These are phyloP conservation scores for Gymnothorax reevesii DNA, from an alignment of 2,797 vertebrate genomes.

Conservation along the genomic window DNA sequence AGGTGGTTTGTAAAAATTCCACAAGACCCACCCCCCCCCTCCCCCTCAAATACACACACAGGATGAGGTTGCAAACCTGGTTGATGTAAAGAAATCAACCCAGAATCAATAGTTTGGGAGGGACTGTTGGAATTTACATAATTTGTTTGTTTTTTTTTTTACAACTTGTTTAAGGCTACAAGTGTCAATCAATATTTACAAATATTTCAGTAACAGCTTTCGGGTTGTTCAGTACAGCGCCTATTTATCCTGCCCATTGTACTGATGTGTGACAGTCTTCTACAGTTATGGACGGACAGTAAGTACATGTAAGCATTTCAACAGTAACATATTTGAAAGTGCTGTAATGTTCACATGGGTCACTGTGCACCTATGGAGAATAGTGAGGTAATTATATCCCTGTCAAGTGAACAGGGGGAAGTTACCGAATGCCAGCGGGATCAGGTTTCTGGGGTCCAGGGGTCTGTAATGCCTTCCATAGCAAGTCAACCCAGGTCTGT, in stretches of 20 bases:
- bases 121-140: background rate
- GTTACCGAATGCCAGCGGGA: constrained; percentile 51
- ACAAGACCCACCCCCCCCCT: background rate
- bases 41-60: too few species aligned
- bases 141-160: background rate
- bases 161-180: background rate
- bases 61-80: background rate
- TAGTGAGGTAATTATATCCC: too few species aligned
- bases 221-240: background rate
- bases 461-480: constrained; percentile 71
- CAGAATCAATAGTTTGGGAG: background rate
- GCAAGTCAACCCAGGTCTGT: constrained; percentile 64
- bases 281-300: background rate
- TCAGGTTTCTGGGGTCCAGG: constrained; percentile 26
- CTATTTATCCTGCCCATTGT: background rate
- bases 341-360: background rate
- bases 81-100: background rate
- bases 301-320: too few species aligned
- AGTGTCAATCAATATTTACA: background rate
- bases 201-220: background rate
- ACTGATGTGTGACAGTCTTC: background rate
- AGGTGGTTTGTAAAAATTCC: background rate
- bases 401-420: background rate
- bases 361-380: too few species aligned
- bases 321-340: background rate